Conservation (phyloP, 1,140 invertebrate genomes). For the Arctopsyche grandis region DNA sequence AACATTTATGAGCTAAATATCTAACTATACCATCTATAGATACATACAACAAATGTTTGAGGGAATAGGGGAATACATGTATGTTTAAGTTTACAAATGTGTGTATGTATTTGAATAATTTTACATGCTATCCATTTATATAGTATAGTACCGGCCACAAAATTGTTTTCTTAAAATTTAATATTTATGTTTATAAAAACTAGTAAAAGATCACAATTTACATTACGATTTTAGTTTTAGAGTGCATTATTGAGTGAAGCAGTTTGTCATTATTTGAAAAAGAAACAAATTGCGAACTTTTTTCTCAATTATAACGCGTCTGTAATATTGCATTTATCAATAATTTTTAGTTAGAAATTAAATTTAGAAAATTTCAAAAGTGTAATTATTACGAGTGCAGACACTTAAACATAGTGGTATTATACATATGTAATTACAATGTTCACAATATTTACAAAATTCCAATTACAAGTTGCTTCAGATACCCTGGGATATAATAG, state of each 20-base stretch:
- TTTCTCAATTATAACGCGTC: too few species aligned
- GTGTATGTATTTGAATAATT: conserved; percentile 2
- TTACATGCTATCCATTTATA: conserved; percentile 2
- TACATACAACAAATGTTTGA: conserved; percentile 28
- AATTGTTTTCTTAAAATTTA: conserved; percentile 8
- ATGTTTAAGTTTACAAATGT: conserved; percentile 18
- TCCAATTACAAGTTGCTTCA: too few species aligned
- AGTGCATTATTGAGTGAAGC: not conserved
- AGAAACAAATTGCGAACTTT: too few species aligned
- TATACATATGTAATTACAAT: too few species aligned
- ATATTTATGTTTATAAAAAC: not conserved
- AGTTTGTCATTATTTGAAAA: too few species aligned
- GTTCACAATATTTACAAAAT: too few species aligned
- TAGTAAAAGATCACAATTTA: conserved; percentile 11
- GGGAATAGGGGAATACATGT: not conserved
- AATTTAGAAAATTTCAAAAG: too few species aligned
- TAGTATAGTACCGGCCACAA: conserved; percentile 18
- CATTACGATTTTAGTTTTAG: not conserved
- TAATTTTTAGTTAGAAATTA: too few species aligned
- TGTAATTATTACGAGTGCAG: too few species aligned
- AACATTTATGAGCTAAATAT: conserved; percentile 45
- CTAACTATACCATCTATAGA: conserved; percentile 47
- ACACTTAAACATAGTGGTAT: too few species aligned
- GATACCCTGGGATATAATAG: too few species aligned
- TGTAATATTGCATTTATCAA: too few species aligned